phyloP scores from a whole-genome alignment of 2,888 invertebrate genomes.

The Pandemis heparana region DNA sequence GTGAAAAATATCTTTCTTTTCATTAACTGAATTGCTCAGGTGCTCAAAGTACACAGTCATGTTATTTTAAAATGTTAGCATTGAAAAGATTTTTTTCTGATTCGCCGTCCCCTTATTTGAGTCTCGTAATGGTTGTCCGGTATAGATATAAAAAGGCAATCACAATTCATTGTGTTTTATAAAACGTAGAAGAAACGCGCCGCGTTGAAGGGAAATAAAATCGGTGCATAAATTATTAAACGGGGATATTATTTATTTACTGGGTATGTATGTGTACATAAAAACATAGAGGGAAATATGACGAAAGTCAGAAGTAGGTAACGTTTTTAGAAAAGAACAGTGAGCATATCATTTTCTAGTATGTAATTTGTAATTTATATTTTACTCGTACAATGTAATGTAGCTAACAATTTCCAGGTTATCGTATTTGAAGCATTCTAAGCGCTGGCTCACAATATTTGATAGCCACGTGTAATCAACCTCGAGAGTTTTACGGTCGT shows the following conservation, averaged over 20 bases:
- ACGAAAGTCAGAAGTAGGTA: no score
- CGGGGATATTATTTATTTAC: neutral
- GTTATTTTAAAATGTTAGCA: slow-evolving; percentile 21
- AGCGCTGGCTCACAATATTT: slow-evolving; percentile 13
- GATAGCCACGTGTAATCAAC: slow-evolving; percentile 23
- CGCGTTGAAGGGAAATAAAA: neutral
- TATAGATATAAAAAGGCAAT: neutral
- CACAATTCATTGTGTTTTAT: neutral
- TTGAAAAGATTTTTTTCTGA: slow-evolving; percentile 14
- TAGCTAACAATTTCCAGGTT: neutral
- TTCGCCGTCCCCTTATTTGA: slow-evolving; percentile 18
- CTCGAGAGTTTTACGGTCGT: slow-evolving; percentile 17
- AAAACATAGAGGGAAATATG: no score
- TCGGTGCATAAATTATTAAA: neutral
- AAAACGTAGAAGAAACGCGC: neutral
- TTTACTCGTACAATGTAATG: neutral
- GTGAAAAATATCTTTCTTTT: slow-evolving; percentile 18
- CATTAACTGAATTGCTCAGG: slow-evolving; percentile 12
- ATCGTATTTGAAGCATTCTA: slow-evolving; percentile 14
- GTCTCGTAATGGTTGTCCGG: slow-evolving; percentile 6
- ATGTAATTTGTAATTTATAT: neutral
- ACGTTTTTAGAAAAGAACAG: no score
- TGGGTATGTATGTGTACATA: no score
- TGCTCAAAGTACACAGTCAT: slow-evolving; percentile 22
- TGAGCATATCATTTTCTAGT: neutral